These are phyloP conservation scores for Allygus modestus DNA, from an alignment of 2,888 invertebrate species.

Conservation along the genomic window DNA sequence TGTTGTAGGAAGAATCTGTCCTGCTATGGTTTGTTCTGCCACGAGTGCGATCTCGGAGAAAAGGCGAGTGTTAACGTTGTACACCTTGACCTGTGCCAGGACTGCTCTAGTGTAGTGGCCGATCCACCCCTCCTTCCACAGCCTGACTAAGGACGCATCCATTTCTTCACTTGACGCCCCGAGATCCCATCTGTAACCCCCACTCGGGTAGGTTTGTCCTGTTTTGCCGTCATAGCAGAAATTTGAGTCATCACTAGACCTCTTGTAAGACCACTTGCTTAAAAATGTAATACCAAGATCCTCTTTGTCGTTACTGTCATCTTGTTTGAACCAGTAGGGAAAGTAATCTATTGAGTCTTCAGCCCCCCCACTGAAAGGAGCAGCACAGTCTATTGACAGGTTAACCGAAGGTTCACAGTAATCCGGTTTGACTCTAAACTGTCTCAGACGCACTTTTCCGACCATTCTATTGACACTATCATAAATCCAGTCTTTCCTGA, in stretches of 20 bases:
- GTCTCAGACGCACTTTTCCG: too few species aligned
- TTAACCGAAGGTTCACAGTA: neutral
- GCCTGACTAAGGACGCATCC: too few species aligned
- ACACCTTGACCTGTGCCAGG: too few species aligned
- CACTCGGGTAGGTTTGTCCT: neutral
- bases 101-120: too few species aligned
- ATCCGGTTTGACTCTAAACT: too few species aligned
- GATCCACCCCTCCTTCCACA: too few species aligned
- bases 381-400: neutral
- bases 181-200: neutral
- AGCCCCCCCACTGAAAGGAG: neutral
- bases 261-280: neutral
- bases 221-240: too few species aligned
- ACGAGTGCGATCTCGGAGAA: neutral
- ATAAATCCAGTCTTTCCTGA: neutral
- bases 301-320: neutral
- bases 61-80: too few species aligned
- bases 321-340: too few species aligned
- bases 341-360: neutral
- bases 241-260: neutral
- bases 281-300: too few species aligned
- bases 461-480: neutral
- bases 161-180: neutral
- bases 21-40: neutral
- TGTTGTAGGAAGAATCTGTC: too few species aligned